Base-by-base conservation (phyloP, 2,113 vertebrate species). In the Myodes glareolus region DNA sequence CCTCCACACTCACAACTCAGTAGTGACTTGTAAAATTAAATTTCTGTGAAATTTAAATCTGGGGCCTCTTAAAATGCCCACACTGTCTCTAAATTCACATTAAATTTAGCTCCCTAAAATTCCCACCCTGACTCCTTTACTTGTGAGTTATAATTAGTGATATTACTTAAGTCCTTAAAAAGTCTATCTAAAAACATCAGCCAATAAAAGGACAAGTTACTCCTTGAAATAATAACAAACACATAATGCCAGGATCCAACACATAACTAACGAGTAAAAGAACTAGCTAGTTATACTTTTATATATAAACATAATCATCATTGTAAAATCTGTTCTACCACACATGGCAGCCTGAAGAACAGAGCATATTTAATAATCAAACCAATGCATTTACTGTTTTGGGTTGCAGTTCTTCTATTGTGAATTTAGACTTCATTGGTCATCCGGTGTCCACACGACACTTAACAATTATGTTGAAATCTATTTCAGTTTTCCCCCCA, bases 141-240 rank as follows among this genome's bases (percentile, higher is more conserved):
- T 96, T 17, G 27, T 73, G 72, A 94, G 96, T 88, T 81, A 61
- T 27, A 91, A 55, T 81, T 91, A 55, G 5, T 36, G 84, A 77
- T 73, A 92, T 65, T 23, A 47, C 12, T 87, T 36, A 73, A 72
- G 39, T 93, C 31, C 50, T 93, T 93, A 42, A 86, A 42, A 95
- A 77, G 11, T 47, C 39, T 50, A 63, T 92, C 92, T 90, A 81
- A 77, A 97, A 94, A 13, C 29, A 88, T 93, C 87, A 58, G 52
- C 27, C 95, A 63, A 36, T 81, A 86, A 94, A 92, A 78, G 27
- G 14, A 93, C 39, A 96, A 93, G n/a, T 85, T 87, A 52, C 61
- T 58, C n/a, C 58, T 89, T 95, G 55, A 68, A n/a, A 86, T 75
- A 52, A 78, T 84, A 91, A 94, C 86, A 33, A 19, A 94, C 87